phyloP scores from a whole-genome alignment of 2,888 invertebrate species.

The Rhyacophila evoluta region DNA sequence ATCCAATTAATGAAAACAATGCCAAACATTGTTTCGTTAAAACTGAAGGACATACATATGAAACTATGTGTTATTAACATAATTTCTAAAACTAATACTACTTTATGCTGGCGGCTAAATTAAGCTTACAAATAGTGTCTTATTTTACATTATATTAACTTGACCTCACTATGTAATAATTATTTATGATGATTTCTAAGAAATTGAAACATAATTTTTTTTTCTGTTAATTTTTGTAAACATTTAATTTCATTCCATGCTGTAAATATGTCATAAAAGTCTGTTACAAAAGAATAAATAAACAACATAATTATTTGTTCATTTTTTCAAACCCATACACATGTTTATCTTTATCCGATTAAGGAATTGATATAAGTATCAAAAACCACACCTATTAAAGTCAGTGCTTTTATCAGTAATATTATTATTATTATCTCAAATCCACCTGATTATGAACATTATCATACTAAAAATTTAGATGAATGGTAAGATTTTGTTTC shows the following conservation, averaged over 20 bases:
- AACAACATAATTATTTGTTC: slow-evolving; percentile 26
- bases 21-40: background rate
- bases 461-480: no score
- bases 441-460: no score
- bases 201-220: background rate
- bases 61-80: background rate
- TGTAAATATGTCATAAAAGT: background rate
- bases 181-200: slow-evolving; percentile 15
- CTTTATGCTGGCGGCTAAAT: background rate
- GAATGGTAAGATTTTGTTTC: no score
- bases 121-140: background rate
- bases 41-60: background rate
- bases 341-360: no score
- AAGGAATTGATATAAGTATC: no score
- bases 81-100: slow-evolving; percentile 8
- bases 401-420: no score
- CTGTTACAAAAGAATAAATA: slow-evolving; percentile 16
- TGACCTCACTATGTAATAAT: slow-evolving; percentile 17
- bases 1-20: background rate
- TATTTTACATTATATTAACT: slow-evolving; percentile 22
- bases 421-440: no score
- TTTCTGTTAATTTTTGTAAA: slow-evolving; percentile 10
- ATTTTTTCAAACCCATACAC: no score
- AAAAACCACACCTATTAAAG: no score
- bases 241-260: slow-evolving; percentile 16